Conservation (phyloP, 2,113 vertebrate species). For the Ameiurus melas region DNA sequence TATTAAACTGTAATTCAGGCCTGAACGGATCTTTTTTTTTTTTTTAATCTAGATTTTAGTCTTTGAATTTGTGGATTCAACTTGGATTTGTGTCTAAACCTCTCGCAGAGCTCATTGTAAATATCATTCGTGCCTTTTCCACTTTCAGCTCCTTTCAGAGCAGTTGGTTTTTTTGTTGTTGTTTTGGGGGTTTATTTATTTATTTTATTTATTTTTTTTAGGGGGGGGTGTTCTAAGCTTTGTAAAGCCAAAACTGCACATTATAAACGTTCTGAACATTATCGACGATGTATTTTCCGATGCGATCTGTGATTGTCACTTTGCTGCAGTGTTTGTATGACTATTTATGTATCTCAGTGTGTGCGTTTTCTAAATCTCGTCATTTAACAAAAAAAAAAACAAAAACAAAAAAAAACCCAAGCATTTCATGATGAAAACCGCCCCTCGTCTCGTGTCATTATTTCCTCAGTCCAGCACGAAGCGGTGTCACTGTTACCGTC, state of each 20-base stretch:
- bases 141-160: constrained; percentile 12
- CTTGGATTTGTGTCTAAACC: constrained; percentile 12
- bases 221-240: neutral
- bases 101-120: constrained; percentile 37
- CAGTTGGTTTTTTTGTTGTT: neutral
- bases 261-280: neutral
- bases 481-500: neutral
- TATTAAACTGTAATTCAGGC: neutral
- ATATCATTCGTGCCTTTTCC: constrained; percentile 51
- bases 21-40: neutral
- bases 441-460: constrained; percentile 8
- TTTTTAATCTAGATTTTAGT: neutral
- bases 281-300: neutral
- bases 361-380: constrained; percentile 25
- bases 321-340: constrained; percentile 44
- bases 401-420: too few relatives aligned
- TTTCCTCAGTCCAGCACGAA: neutral
- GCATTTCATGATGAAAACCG: constrained; percentile 12
- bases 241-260: constrained; percentile 2
- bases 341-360: constrained; percentile 16
- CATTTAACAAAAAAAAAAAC: constrained; percentile 1
- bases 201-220: too few relatives aligned
- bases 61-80: neutral
- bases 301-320: constrained; percentile 44
- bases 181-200: too few relatives aligned